Percentiles rank a stretch among this genome's conserved stretches.
These are phyloP conservation scores for Macaca mulatta DNA, from an alignment of 2,113 vertebrate genomes.

Conservation along the genomic window DNA sequence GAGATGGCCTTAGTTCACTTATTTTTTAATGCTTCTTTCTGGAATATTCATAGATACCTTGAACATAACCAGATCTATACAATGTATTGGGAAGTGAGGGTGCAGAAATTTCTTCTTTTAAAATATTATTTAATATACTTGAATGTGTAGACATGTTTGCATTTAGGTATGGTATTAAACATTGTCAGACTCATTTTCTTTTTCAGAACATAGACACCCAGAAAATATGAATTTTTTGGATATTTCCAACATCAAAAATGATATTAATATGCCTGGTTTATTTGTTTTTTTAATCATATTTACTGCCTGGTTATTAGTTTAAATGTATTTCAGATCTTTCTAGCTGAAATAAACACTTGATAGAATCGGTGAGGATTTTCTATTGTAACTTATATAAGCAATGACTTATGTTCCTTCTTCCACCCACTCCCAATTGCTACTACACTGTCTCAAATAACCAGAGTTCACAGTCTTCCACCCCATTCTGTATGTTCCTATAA, in stretches of 20 bases:
- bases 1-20: background rate
- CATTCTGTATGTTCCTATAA: background rate
- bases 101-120: conserved; percentile 19
- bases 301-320: background rate
- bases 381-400: background rate
- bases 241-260: conserved; percentile 3
- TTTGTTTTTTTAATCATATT: background rate
- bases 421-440: background rate
- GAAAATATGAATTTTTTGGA: background rate
- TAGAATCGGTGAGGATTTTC: background rate
- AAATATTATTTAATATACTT: conserved; percentile 21
- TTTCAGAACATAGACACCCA: background rate
- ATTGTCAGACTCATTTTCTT: background rate
- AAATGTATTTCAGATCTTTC: background rate
- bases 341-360: background rate
- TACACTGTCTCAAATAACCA: background rate
- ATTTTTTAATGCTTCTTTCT: background rate
- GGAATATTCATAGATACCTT: background rate
- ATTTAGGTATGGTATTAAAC: conserved; percentile 36
- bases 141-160: background rate
- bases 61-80: background rate
- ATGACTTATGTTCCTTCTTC: background rate
- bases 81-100: background rate
- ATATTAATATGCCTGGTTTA: background rate
- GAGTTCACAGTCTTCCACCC: background rate